These are phyloP conservation scores for Chaetogeoica ovagalla DNA, from an alignment of 2,888 invertebrate genomes.

Conservation along the genomic window DNA sequence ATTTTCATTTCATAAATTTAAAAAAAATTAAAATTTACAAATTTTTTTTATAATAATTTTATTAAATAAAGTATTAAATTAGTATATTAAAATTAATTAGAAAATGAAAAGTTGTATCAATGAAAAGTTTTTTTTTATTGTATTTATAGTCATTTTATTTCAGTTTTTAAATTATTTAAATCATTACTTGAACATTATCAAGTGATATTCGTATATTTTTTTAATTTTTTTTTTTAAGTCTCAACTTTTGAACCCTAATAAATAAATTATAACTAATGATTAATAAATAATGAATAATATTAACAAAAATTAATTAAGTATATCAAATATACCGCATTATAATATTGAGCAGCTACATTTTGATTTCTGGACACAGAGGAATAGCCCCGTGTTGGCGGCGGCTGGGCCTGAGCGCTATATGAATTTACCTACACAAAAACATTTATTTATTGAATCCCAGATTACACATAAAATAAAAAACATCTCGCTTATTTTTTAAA, in stretches of 20 bases:
- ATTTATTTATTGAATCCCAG: conserved; percentile 22
- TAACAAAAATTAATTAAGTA: not conserved
- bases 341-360: conserved; percentile 43
- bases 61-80: no score
- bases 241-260: not conserved
- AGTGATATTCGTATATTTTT: no score
- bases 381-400: conserved; percentile 3
- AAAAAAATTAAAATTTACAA: no score
- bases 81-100: no score
- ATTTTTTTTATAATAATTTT: no score
- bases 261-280: not conserved
- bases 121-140: no score
- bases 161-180: no score
- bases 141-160: no score
- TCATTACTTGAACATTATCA: no score
- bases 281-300: not conserved
- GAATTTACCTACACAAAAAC: conserved; percentile 49
- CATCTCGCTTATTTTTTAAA: not conserved
- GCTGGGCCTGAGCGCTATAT: conserved; percentile 10
- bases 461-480: not conserved
- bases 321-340: conserved; percentile 31
- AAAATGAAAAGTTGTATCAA: no score
- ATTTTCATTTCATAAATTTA: no score
- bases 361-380: conserved; percentile 27
- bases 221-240: no score